Evolutionary conservation across 2,888 invertebrate genomes (phyloP).

Genomic region (Apamea crenata): DNA sequence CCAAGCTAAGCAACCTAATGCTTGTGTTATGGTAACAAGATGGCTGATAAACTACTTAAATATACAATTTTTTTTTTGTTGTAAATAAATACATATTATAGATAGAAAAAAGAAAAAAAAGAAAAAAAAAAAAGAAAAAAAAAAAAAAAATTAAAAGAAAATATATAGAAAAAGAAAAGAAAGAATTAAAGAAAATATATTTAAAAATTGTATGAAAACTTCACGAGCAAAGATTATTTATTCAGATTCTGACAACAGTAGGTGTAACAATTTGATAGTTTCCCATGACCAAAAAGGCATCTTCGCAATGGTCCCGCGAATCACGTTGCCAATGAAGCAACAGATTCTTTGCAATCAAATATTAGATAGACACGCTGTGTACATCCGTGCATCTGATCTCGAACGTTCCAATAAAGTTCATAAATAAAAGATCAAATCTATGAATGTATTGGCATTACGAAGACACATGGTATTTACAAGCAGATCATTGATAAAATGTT

Average conservation of each 20-base stretch:
- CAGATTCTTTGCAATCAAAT: slow-evolving; percentile 64
- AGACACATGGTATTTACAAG: slow-evolving; percentile 50
- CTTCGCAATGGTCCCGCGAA: slow-evolving; percentile 69
- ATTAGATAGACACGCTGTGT: slow-evolving; percentile 50
- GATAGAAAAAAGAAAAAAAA: too few relatives aligned
- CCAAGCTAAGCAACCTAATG: too few relatives aligned
- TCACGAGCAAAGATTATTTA: slow-evolving; percentile 54
- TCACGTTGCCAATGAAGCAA: slow-evolving; percentile 71
- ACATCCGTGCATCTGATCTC: slow-evolving; percentile 55
- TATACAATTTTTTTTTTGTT: too few relatives aligned
- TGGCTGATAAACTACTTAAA: too few relatives aligned
- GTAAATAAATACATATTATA: too few relatives aligned
- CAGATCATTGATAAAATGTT: slow-evolving; percentile 33
- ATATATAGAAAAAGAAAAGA: too few relatives aligned
- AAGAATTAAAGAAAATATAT: too few relatives aligned
- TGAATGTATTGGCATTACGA: slow-evolving; percentile 50
- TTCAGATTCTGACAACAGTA: slow-evolving; percentile 59
- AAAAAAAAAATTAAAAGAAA: too few relatives aligned
- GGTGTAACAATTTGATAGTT: slow-evolving; percentile 61
- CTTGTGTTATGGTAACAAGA: too few relatives aligned
- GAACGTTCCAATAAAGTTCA: slow-evolving; percentile 54
- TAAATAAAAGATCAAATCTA: slow-evolving; percentile 52
- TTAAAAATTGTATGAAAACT: slow-evolving; percentile 17
- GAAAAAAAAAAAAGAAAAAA: too few relatives aligned
- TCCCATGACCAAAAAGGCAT: slow-evolving; percentile 78